Evolutionary conservation across 2,888 invertebrate species (phyloP).

Genomic region (Platycheirus albimanus): DNA sequence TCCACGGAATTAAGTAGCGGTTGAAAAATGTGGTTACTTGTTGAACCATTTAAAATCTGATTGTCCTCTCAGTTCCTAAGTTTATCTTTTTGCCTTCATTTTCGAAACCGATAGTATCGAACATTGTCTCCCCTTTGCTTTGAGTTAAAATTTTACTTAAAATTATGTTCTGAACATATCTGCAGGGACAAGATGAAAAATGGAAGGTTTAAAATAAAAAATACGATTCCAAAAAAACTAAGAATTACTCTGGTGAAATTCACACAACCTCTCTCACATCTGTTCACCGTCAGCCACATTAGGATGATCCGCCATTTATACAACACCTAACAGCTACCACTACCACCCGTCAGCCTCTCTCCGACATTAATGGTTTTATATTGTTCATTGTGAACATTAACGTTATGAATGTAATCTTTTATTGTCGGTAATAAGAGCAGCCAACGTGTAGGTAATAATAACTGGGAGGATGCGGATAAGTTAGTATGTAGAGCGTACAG

Average conservation of each 20-base stretch:
- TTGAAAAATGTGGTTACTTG: too few relatives aligned
- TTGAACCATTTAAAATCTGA: too few relatives aligned
- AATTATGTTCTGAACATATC: too few relatives aligned
- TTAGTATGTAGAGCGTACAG: not conserved
- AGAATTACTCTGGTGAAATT: not conserved
- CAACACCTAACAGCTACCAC: not conserved
- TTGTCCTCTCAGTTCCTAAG: too few relatives aligned
- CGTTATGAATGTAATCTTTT: slow-evolving; percentile 73
- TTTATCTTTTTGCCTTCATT: too few relatives aligned
- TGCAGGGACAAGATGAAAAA: too few relatives aligned
- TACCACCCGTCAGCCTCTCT: slow-evolving; percentile 27
- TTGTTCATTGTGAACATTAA: slow-evolving; percentile 60
- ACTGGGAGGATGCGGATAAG: slow-evolving; percentile 33
- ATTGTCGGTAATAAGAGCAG: slow-evolving; percentile 66
- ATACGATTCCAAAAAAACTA: too few relatives aligned
- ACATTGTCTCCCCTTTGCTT: too few relatives aligned
- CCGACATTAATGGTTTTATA: slow-evolving; percentile 68
- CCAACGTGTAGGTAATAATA: slow-evolving; percentile 40
- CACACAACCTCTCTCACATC: not conserved
- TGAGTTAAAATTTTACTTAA: too few relatives aligned
- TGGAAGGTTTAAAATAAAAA: too few relatives aligned
- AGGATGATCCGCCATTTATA: not conserved
- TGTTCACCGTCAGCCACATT: not conserved
- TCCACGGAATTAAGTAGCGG: too few relatives aligned
- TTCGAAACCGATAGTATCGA: too few relatives aligned